A percentile compares a stretch with the other conserved stretches of the same genome.
phyloP scores from a whole-genome alignment of 2,113 vertebrate genomes.

The Heterotilapia buettikoferi region DNA sequence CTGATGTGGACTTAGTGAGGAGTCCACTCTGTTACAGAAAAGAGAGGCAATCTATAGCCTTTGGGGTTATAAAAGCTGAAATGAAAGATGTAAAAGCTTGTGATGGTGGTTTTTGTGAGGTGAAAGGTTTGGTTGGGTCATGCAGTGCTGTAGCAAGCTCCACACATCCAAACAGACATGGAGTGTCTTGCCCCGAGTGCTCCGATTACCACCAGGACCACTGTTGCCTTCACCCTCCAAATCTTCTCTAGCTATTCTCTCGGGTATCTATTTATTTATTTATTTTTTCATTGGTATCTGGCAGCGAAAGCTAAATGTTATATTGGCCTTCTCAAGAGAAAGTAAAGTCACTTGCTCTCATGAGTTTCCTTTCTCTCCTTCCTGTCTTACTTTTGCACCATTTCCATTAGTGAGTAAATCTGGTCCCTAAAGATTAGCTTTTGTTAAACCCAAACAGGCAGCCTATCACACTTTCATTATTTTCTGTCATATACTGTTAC shows the following conservation, averaged over 20 bases:
- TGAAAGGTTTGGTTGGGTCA: not conserved
- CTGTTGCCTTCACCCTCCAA: not conserved
- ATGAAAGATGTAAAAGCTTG: not conserved
- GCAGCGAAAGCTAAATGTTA: fast-evolving
- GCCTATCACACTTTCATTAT: not conserved
- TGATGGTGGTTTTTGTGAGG: not conserved
- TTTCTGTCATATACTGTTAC: not conserved
- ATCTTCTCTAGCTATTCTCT: not conserved
- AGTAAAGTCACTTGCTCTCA: not conserved
- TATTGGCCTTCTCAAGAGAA: not conserved
- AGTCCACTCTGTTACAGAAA: not conserved
- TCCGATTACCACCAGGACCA: not conserved
- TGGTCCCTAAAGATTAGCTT: not conserved
- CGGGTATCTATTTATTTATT: not conserved
- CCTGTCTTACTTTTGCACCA: not conserved
- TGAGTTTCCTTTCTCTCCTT: not conserved
- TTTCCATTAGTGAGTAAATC: not conserved
- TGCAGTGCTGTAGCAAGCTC: not conserved
- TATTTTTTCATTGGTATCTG: not conserved
- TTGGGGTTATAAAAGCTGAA: not conserved
- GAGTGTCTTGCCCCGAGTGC: not conserved
- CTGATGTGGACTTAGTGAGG: not conserved
- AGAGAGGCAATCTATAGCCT: not conserved
- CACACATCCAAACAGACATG: not conserved
- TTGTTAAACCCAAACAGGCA: not conserved